Evolutionary conservation across 2,888 invertebrate species (phyloP).

Genomic region (Plebejus argus): DNA sequence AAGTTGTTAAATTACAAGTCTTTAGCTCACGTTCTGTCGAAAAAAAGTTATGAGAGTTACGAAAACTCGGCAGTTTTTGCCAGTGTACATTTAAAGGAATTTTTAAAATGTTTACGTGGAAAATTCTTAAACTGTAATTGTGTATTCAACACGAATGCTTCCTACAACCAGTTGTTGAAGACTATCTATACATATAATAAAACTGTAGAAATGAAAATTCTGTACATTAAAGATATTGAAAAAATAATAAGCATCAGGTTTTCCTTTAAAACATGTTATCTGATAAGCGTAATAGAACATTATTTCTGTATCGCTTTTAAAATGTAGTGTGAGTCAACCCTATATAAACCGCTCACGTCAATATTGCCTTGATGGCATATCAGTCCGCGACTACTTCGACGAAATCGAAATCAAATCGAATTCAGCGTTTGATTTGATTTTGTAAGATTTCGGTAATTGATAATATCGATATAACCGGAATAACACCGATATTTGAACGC

Average conservation of each 20-base stretch:
- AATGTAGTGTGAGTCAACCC: not conserved
- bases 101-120: not conserved
- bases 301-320: too few relatives aligned
- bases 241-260: too few relatives aligned
- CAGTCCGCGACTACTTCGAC: conserved; percentile 21
- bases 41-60: not conserved
- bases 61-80: not conserved
- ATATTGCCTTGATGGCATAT: not conserved
- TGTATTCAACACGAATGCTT: too few relatives aligned
- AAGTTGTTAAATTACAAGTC: not conserved
- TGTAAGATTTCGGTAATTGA: conserved; percentile 20
- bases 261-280: too few relatives aligned
- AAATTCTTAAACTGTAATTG: too few relatives aligned
- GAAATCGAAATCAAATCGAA: conserved; percentile 27
- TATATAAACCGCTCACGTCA: not conserved
- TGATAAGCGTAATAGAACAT: too few relatives aligned
- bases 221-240: too few relatives aligned
- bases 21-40: not conserved
- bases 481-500: not conserved
- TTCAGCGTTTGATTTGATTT: conserved; percentile 17
- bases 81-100: not conserved
- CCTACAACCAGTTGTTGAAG: too few relatives aligned
- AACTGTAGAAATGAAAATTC: too few relatives aligned
- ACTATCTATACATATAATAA: too few relatives aligned
- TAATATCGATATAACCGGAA: not conserved